A percentile compares a stretch with the other conserved stretches of the same genome.
Evolutionary conservation across 2,113 vertebrate genomes (phyloP).

Genomic region (Grantiella picta): DNA sequence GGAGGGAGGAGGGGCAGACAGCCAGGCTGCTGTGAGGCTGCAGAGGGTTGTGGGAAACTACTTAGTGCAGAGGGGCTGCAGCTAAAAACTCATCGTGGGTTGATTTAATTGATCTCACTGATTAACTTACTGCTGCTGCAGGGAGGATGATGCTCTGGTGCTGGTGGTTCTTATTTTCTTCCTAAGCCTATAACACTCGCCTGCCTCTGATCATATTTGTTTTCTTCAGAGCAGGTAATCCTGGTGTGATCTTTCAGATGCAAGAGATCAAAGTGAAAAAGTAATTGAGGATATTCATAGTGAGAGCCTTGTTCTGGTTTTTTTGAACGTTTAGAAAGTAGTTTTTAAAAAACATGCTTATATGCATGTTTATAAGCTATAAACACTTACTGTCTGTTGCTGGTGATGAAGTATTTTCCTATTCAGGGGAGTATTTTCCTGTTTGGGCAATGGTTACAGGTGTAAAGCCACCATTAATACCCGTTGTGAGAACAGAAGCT

Average conservation of each 20-base stretch:
- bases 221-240: neutral
- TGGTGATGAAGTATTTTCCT: neutral
- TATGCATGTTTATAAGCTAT: neutral
- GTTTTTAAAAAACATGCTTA: neutral
- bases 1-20: neutral
- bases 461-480: neutral
- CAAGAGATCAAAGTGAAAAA: neutral
- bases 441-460: neutral
- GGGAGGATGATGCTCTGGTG: neutral
- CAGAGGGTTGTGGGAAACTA: neutral
- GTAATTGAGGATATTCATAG: neutral
- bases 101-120: neutral
- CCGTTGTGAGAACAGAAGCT: neutral
- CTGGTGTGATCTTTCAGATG: neutral
- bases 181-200: neutral
- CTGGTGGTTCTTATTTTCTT: neutral
- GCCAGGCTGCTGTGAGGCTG: neutral
- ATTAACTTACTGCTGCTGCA: neutral
- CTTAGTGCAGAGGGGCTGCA: neutral
- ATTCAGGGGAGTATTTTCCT: neutral
- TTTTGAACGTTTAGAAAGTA: neutral
- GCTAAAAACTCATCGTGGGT: neutral
- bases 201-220: neutral
- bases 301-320: neutral
- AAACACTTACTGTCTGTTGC: neutral